Base-by-base conservation (phyloP, 1,140 invertebrate genomes). In the Heliconius congener region DNA sequence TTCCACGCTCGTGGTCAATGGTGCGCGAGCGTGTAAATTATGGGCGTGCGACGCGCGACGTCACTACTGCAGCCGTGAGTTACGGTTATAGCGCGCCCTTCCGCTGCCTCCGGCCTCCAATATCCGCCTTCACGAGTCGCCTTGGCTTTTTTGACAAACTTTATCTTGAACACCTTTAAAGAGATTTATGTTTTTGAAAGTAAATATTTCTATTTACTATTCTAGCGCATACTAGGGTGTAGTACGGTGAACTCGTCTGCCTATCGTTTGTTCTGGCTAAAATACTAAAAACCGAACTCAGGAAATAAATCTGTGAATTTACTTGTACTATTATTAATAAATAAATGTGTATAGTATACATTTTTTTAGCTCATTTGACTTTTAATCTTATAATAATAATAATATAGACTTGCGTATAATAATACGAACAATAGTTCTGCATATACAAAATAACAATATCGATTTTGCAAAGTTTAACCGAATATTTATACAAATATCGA, bases 31-130 rank as follows among this genome's bases (percentile, higher is more conserved):
- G 11, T 30, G 60, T 66, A 66, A 66, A 66, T 66, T 66, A 66
- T 66, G 60, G 5, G 60, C 27, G 60, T 66, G 60, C 60, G 60
- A 66, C 60, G 60, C 60, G 60, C 60, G 60, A 30, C 60, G 60
- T 66, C 60, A 66, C 60, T 66, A 30, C 60, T 66, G 60, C 60
- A 66, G 57, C 9, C 57, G 60, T 66, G 60, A 66, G 27, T 66
- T 66, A 66, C 60, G 60, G 23, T 66, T 66, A 66, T 30, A 9
- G 60, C 60, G 60, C 60, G 60, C 60, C 60, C 60, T 66, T 66
- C 60, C 60, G 60, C 27, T 30, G 60, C 60, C 60, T 66, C 60
- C 27, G 60, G 60, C 60, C 60, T 66, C 60, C 60, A 66, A 66
- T 66, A 66, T 66, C 60, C 60, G 60, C 11, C 60, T 66, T 66